Evolutionary conservation across 2,113 vertebrate species (phyloP), one percentile per base, ranked within the genome.

Genomic region (Porphyrio hochstetteri): DNA sequence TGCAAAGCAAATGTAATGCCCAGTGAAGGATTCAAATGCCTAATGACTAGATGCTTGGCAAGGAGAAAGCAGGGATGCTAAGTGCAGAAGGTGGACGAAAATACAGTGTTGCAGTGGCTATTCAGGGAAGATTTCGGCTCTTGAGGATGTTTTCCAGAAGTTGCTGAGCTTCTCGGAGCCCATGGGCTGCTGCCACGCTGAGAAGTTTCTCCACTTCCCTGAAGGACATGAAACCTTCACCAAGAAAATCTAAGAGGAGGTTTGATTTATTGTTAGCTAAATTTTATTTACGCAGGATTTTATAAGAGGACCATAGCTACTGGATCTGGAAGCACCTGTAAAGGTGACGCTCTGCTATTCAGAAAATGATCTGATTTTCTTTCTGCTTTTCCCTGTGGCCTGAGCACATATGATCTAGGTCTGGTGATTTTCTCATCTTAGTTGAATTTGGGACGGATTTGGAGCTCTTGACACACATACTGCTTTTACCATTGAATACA

Each of bases 181-280:
- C 93, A 0, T 95, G 81, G 83, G 83, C 96, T 79, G 95, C 96
- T 77, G 95, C 97, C 87, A 92, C 71, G 17, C 82, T 48, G 42
- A 98, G 96, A 27, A 98, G 94, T 38, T 91, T 95, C 91, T 97
- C 93, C 57, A 90, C 19, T 60, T 96, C 88, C 92, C 96, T 98
- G 59, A 85, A 86, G 86, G 55, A 96, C 55, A 94, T 8, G 50
- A 90, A 76, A 72, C 2, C 3, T 57, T 60, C 59, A 94, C 65
- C 48, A 93, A 15, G 20, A 88, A 65, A 23, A 31, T 25, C 40
- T n/a, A 75, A 38, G 24, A 70, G 20, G 4, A 52, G 19, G 19
- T 64, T 46, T 71, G 71, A 91, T 85, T 92, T 13, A 67, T 31
- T 77, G 50, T 65, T 86, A 69, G 20, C 7, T 86, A 64, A 40